phyloP scores from a whole-genome alignment of 2,797 vertebrate species.

The Sebastiscus tertius region DNA sequence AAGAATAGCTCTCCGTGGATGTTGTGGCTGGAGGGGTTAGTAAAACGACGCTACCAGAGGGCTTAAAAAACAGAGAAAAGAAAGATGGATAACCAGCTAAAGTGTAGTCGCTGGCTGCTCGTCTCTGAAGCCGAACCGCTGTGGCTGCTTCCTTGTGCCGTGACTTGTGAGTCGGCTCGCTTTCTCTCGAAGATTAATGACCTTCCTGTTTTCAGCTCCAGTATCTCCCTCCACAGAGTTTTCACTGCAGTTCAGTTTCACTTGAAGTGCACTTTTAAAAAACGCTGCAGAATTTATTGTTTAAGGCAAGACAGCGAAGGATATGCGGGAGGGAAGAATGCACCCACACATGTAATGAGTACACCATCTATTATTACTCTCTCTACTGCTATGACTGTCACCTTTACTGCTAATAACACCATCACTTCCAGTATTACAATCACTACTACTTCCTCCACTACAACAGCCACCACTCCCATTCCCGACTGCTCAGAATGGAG shows the following conservation, averaged over 20 bases:
- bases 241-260: constrained; percentile 40
- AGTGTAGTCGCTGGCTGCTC: constrained; percentile 16
- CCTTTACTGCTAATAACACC: background rate
- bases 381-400: background rate
- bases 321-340: background rate
- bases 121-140: constrained; percentile 25
- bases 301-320: constrained; percentile 4
- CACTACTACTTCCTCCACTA: background rate
- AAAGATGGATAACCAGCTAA: constrained; percentile 39
- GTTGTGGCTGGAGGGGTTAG: background rate
- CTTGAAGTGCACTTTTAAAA: constrained; percentile 29
- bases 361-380: background rate
- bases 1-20: background rate
- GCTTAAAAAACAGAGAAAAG: background rate
- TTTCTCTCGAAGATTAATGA: constrained; percentile 71
- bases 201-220: constrained; percentile 71
- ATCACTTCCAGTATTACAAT: constrained; percentile 14
- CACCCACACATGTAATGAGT: background rate
- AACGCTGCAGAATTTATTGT: constrained; percentile 35
- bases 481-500: background rate
- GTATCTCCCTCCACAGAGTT: constrained; percentile 52
- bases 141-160: constrained; percentile 50
- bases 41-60: constrained; percentile 2
- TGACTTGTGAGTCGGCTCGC: constrained; percentile 49
- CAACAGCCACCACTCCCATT: background rate